Conservation (phyloP, 1,140 invertebrate genomes). For the Cepaea nemoralis region DNA sequence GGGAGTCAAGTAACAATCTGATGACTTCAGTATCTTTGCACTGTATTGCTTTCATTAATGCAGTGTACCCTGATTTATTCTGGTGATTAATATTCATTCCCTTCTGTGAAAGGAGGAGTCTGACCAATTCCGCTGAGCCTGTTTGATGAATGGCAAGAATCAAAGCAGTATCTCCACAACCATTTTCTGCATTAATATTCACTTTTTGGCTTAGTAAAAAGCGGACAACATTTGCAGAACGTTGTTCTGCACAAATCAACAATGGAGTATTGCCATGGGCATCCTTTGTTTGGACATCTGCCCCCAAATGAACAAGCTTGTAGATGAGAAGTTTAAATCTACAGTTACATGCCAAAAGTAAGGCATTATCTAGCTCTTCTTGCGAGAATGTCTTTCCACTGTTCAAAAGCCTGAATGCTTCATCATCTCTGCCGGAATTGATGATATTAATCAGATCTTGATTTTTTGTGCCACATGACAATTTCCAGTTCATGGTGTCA, state of each 20-base stretch:
- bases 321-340: too few species aligned
- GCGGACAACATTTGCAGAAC: neutral
- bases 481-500: too few species aligned
- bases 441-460: too few species aligned
- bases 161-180: neutral
- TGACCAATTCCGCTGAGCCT: neutral
- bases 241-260: neutral
- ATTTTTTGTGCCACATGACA: too few species aligned
- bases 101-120: neutral
- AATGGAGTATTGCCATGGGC: neutral
- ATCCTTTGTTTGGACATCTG: neutral
- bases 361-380: too few species aligned
- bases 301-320: too few species aligned
- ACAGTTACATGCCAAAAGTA: too few species aligned
- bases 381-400: too few species aligned
- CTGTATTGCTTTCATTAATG: conserved; percentile 4
- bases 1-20: neutral
- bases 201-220: neutral
- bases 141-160: neutral
- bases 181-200: neutral
- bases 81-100: neutral
- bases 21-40: neutral
- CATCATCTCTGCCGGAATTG: too few species aligned
- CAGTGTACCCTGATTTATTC: neutral
- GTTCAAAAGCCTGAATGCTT: too few species aligned